Evolutionary conservation across 2,888 invertebrate genomes (phyloP), one percentile per base, ranked within the genome.

Genomic region (Cataglyphis livida): DNA sequence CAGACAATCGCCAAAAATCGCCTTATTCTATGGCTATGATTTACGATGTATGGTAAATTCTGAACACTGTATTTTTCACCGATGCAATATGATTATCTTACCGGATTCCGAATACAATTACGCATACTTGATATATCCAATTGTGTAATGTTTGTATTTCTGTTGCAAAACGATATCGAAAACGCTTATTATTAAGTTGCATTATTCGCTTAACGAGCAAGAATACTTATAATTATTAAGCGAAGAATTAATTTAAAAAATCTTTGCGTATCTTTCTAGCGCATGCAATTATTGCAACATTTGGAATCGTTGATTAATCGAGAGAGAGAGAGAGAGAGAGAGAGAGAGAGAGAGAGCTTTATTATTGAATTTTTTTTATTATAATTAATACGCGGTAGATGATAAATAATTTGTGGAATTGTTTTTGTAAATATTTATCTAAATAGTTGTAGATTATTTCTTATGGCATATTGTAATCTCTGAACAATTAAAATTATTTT

Each of bases 1-100:
- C 61, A 35, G 35, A 35, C 7, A 1, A 62, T 35, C 61, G 32
- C 7, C 15, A 61, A 61, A 61, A 35, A 5, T 44, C 25, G 12
- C 57, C 57, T 59, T 7, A n/a, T 28, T 44, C 3, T 62, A 0
- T 44, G 0, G n/a, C 15, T 25, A 59, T n/a, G 38, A 18, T 18
- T 21, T 18, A 38, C 18, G 25, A 41, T 73, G 28, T 2, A 25
- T 41, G 4, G 4, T 61, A 61, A 61, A 64, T 32, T 62, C 18
- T 44, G 3, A 62, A 48, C 10, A n/a, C 32, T 32, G 25, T 38
- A 62, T 64, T 73, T 64, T 74, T 73, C 38, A 48, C 3, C 61
- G 73, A 51, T 44, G 59, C 48, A 18, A 81, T 81, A 57, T 41
- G 75, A 59, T 82, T 82, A 82, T 82, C 57, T 65, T 59, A 61